These are phyloP conservation scores for Lucifuga dentata DNA, from an alignment of 2,113 vertebrate genomes.

Conservation along the genomic window DNA sequence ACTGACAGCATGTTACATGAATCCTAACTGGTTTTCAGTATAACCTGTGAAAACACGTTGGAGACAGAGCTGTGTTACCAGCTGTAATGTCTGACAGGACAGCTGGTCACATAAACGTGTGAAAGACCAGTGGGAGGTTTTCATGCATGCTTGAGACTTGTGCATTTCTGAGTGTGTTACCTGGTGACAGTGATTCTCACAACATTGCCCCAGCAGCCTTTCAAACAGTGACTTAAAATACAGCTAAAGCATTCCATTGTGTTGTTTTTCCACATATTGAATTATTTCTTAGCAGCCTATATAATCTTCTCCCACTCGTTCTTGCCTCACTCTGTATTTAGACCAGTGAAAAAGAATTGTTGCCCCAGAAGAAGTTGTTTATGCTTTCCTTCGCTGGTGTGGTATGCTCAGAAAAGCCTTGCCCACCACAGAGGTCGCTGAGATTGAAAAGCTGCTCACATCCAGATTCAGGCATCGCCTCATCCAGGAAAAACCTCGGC, in stretches of 20 bases:
- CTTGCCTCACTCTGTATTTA: slow-evolving; percentile 53
- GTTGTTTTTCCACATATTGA: slow-evolving; percentile 36
- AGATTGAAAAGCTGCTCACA: slow-evolving; percentile 46
- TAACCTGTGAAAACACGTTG: too few species aligned
- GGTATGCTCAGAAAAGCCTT: slow-evolving; percentile 52
- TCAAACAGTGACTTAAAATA: slow-evolving; percentile 44
- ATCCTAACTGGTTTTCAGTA: background rate
- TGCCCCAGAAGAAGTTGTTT: slow-evolving; percentile 68
- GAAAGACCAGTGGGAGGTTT: slow-evolving; percentile 23
- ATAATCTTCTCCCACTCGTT: slow-evolving; percentile 21
- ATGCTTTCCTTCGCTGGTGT: slow-evolving; percentile 44
- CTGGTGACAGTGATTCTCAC: slow-evolving; percentile 42
- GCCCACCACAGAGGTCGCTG: slow-evolving; percentile 49
- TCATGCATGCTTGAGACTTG: slow-evolving; percentile 31
- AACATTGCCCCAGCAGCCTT: slow-evolving; percentile 37
- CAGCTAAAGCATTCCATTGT: slow-evolving; percentile 43
- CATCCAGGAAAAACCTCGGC: slow-evolving; percentile 49
- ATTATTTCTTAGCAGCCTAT: background rate
- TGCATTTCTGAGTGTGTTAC: slow-evolving; percentile 36
- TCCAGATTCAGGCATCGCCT: slow-evolving; percentile 54
- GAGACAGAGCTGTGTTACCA: too few species aligned
- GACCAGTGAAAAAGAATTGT: slow-evolving; percentile 42
- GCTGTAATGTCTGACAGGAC: slow-evolving; percentile 6
- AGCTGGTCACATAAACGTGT: slow-evolving; percentile 4
- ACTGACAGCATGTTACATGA: slow-evolving; percentile 9